Conservation (phyloP, 2,888 invertebrate species). For the Neocrepidodera transversa region DNA sequence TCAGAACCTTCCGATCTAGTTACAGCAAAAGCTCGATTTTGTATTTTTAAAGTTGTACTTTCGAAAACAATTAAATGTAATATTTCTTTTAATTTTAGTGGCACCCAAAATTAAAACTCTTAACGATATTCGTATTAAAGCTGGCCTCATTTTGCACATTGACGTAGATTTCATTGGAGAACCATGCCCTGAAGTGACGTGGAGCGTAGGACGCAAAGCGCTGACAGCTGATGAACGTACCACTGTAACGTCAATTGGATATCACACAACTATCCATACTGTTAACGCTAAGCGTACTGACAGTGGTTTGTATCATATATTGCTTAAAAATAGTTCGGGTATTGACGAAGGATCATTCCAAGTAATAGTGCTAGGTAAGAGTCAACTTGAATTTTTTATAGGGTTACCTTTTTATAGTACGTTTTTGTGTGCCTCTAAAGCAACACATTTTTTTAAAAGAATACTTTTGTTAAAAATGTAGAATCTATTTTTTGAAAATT, state of each 20-base stretch:
- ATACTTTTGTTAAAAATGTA: too few species aligned
- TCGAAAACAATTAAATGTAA: conserved; percentile 21
- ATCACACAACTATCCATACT: conserved; percentile 90
- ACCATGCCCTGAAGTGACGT: conserved; percentile 88
- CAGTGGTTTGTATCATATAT: conserved; percentile 87
- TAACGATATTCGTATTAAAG: conserved; percentile 89
- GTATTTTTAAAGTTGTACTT: too few species aligned
- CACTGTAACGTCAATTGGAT: conserved; percentile 88
- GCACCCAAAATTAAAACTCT: conserved; percentile 94
- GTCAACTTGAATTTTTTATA: too few species aligned
- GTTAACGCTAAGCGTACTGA: conserved; percentile 92
- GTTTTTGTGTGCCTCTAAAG: too few species aligned
- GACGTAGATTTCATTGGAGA: conserved; percentile 94
- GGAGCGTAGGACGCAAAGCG: conserved; percentile 79
- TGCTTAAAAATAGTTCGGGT: conserved; percentile 91
- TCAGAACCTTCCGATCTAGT: conserved; percentile 91
- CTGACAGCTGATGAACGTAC: conserved; percentile 81
- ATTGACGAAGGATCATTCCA: conserved; percentile 92
- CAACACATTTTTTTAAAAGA: too few species aligned
- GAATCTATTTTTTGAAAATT: too few species aligned
- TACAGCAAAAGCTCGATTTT: conserved; percentile 82
- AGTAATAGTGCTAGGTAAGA: conserved; percentile 78
- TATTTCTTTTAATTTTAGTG: conserved; percentile 67
- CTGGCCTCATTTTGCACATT: conserved; percentile 88
- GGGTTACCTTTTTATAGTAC: too few species aligned